Conservation (phyloP, 2,797 vertebrate genomes). For the Miopithecus talapoin region DNA sequence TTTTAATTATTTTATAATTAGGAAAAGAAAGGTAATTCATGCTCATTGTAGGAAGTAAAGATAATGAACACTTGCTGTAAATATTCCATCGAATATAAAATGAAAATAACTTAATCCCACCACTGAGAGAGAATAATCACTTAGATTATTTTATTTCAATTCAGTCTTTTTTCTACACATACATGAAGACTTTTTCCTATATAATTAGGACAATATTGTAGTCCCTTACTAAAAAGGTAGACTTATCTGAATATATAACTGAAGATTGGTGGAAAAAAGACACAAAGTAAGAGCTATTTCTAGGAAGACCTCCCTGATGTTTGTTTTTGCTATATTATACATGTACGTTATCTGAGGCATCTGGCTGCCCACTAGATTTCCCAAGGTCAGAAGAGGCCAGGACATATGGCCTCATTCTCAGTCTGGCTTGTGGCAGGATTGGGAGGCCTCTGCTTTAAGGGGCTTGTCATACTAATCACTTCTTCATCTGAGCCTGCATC, state of each 20-base stretch:
- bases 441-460: background rate
- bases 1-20: constrained; percentile 40
- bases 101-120: background rate
- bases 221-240: background rate
- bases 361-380: background rate
- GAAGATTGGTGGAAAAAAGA: background rate
- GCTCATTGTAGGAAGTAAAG: constrained; percentile 10
- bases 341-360: background rate
- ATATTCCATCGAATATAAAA: background rate
- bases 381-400: background rate
- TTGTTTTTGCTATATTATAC: background rate
- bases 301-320: background rate
- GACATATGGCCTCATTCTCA: background rate
- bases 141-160: constrained; percentile 18
- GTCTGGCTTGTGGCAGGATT: background rate
- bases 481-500: background rate
- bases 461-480: rapidly evolving
- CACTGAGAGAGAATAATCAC: background rate
- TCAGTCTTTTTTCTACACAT: background rate
- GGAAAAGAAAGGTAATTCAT: background rate
- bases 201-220: background rate
- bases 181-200: background rate
- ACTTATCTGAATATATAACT: background rate
- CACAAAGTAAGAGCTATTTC: background rate
- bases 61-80: background rate